phyloP scores from a whole-genome alignment of 2,113 vertebrate genomes.

The Opisthocomus hoazin region DNA sequence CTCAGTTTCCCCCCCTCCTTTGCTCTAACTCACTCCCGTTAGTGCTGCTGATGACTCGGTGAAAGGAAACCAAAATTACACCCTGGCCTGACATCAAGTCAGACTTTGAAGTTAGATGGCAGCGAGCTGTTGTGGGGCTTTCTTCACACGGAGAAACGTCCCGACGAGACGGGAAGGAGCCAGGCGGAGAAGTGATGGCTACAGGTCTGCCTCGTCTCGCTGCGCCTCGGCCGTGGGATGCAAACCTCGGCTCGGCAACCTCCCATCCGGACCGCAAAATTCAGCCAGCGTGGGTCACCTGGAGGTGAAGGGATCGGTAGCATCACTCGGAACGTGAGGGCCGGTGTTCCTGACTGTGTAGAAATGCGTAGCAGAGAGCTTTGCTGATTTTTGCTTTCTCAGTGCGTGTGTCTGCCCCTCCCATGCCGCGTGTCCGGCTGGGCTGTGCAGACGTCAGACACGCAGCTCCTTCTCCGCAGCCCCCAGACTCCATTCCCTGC shows the following conservation, averaged over 20 bases:
- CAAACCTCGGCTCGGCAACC: not conserved
- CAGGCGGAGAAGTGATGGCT: not conserved
- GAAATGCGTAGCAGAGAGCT: not conserved
- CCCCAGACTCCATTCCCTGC: not conserved
- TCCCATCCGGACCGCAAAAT: not conserved
- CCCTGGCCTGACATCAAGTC: not conserved
- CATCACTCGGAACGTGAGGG: rapidly evolving
- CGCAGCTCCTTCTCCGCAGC: not conserved
- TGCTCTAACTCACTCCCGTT: not conserved
- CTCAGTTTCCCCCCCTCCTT: not conserved
- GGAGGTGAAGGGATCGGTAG: not conserved
- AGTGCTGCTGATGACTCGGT: not conserved
- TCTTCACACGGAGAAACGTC: rapidly evolving
- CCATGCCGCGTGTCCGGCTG: not conserved
- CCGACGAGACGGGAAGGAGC: not conserved
- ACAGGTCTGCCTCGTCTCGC: not conserved
- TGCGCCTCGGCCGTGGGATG: not conserved
- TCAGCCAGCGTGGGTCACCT: not conserved
- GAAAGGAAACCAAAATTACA: not conserved
- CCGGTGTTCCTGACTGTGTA: too few species aligned
- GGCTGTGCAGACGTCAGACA: not conserved
- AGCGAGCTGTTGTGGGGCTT: not conserved
- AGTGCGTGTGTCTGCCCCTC: not conserved
- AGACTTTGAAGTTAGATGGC: not conserved
- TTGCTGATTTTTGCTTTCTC: not conserved